Evolutionary conservation across 1,140 invertebrate species (phyloP).

Genomic region (Drosophila ficusphila): DNA sequence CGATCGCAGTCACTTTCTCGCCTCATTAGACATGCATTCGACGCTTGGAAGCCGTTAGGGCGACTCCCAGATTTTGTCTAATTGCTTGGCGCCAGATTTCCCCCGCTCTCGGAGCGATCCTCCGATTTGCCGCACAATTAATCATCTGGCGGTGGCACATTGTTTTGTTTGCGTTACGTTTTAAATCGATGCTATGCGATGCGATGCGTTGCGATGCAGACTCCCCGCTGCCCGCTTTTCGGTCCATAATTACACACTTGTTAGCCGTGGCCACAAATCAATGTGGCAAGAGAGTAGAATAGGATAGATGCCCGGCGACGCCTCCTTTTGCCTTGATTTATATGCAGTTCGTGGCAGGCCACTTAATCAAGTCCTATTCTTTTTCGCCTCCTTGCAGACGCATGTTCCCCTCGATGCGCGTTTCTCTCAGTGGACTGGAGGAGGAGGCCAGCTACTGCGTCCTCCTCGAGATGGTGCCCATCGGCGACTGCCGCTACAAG

Average conservation of each 20-base stretch:
- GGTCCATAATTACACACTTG: constrained; percentile 80
- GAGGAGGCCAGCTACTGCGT: constrained; percentile 92
- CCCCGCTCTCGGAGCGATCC: constrained; percentile 12
- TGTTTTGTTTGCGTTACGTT: constrained; percentile 72
- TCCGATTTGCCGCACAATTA: constrained; percentile 61
- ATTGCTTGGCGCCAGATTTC: constrained; percentile 69
- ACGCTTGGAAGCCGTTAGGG: constrained; percentile 70
- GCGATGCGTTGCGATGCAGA: neutral
- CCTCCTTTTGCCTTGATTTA: constrained; percentile 56
- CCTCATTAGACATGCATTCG: constrained; percentile 75
- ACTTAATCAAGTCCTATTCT: constrained; percentile 68
- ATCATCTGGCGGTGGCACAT: constrained; percentile 56
- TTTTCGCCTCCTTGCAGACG: constrained; percentile 87
- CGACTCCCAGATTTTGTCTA: constrained; percentile 68
- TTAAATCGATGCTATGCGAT: constrained; percentile 67
- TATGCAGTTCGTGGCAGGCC: constrained; percentile 35
- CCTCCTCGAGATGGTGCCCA: constrained; percentile 90
- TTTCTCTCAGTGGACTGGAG: constrained; percentile 90
- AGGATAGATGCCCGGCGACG: constrained; percentile 39
- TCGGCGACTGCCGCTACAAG: constrained; percentile 88
- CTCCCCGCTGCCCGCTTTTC: constrained; percentile 35
- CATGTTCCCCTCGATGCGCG: constrained; percentile 92
- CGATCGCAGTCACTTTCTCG: constrained; percentile 65
- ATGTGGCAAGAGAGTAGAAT: constrained; percentile 15
- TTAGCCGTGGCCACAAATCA: constrained; percentile 79